Percentiles rank a stretch among this genome's conserved stretches.
Evolutionary conservation across 2,797 vertebrate genomes (phyloP).

Genomic region (Martes flavigula): DNA sequence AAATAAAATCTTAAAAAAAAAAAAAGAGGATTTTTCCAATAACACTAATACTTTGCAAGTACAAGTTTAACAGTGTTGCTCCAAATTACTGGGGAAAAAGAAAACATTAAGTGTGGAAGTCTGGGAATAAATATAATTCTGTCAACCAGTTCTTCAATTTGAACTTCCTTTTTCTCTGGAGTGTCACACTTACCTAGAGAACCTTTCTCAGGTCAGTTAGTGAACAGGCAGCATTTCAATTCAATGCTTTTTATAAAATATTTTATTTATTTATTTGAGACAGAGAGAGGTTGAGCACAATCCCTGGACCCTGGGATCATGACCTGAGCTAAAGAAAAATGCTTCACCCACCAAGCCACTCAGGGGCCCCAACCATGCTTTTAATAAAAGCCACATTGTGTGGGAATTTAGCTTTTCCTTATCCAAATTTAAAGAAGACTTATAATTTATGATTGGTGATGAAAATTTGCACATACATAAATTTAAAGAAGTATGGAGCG

Average conservation of each 20-base stretch:
- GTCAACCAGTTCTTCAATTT: neutral
- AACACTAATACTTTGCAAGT: neutral
- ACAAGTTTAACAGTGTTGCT: neutral
- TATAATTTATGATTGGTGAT: neutral
- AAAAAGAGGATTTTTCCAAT: neutral
- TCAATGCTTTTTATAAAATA: neutral
- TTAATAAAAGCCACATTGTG: neutral
- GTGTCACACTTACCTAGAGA: neutral
- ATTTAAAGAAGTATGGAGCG: neutral
- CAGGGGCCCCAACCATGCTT: neutral
- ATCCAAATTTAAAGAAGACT: neutral
- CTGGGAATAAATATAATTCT: neutral
- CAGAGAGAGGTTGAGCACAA: neutral
- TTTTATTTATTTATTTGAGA: neutral
- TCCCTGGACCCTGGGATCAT: neutral
- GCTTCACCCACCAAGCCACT: neutral
- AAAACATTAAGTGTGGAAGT: neutral
- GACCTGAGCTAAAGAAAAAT: neutral
- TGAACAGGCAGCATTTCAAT: neutral
- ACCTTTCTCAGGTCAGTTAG: neutral
- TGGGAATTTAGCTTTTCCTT: neutral
- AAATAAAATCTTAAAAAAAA: too few species aligned
- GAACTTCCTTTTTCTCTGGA: neutral
- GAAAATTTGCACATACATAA: neutral
- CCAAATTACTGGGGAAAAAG: neutral